Conservation (phyloP, 2,113 vertebrate species). For the western clawed frog (Xenopus tropicalis) region UCB_Xtro_10.0 CM004444.2:154883501-154884000, state of each 20-base stretch:
- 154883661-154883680: constrained; percentile 99
- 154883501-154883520: constrained; percentile 53
- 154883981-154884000: too few species aligned
- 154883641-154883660: constrained; percentile 91
- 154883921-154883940: too few species aligned
- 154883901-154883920: too few species aligned
- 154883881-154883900: background rate
- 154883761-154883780: constrained; percentile 99
- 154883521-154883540: constrained; percentile 61
- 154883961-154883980: too few species aligned
- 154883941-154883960: too few species aligned
- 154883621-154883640: constrained; percentile 99
- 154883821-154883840: constrained; percentile 56
- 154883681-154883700: constrained; percentile 92
- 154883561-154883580: constrained; percentile 67
- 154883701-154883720: constrained; percentile 99
- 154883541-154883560: constrained; percentile 37
- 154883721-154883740: constrained; percentile 96
- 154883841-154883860: constrained; percentile 31
- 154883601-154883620: constrained; percentile 75
- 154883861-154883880: background rate
- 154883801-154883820: constrained; percentile 80
- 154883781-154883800: constrained; percentile 97
- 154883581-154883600: constrained; percentile 73
- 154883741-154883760: constrained; percentile 97